These are phyloP conservation scores for Pegoplata infirma DNA, from an alignment of 2,888 invertebrate genomes.

Conservation along the genomic window DNA sequence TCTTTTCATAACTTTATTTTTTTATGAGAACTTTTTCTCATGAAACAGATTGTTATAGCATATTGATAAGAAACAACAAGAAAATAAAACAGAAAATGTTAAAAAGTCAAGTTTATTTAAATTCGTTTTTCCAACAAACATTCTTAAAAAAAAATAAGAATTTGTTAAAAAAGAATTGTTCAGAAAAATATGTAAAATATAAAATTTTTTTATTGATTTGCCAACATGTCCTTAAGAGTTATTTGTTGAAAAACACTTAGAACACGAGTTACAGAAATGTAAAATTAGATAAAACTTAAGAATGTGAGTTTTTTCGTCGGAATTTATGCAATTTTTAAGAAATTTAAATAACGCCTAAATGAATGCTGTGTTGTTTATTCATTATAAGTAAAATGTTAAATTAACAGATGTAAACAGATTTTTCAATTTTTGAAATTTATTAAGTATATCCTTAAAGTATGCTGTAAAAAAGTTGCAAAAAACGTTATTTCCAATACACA, in stretches of 20 bases:
- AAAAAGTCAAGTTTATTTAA: constrained; percentile 31
- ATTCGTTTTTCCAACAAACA: neutral
- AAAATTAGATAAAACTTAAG: no score
- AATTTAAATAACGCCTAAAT: no score
- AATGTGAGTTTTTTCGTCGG: no score
- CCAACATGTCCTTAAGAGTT: neutral
- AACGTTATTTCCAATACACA: no score
- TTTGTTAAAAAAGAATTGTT: neutral
- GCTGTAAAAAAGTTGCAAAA: no score
- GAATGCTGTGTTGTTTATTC: no score
- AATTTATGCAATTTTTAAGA: no score
- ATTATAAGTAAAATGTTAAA: no score
- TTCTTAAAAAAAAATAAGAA: neutral
- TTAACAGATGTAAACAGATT: no score
- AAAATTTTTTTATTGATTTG: neutral
- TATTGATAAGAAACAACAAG: neutral
- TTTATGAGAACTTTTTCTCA: neutral
- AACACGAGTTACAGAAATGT: no score
- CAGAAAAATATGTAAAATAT: neutral
- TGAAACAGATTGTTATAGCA: constrained; percentile 23
- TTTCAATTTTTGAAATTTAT: no score
- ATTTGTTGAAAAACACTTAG: neutral
- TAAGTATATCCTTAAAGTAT: no score
- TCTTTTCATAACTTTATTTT: neutral
- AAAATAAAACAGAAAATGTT: neutral